Evolutionary conservation across 2,113 vertebrate species (phyloP).

Genomic region (Pampusana beccarii): DNA sequence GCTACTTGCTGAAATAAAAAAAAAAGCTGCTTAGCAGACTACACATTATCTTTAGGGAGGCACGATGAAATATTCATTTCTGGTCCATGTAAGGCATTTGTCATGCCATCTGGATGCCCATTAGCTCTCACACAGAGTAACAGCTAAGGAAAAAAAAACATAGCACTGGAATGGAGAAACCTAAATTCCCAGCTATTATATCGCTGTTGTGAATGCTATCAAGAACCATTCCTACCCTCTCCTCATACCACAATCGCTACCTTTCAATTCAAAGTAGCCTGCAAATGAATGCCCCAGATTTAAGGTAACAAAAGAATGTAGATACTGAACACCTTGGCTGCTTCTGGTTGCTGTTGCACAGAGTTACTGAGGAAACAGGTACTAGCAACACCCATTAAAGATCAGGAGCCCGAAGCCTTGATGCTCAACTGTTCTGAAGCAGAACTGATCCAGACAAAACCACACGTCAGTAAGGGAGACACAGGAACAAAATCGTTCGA

Average conservation of each 20-base stretch:
- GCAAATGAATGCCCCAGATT: background rate
- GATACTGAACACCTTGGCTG: background rate
- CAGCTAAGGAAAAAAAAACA: background rate
- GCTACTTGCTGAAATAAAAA: background rate
- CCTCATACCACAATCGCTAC: background rate
- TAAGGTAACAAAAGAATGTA: background rate
- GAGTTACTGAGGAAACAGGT: background rate
- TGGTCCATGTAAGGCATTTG: background rate
- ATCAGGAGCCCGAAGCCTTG: background rate
- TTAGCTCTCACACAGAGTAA: background rate
- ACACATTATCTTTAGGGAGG: background rate
- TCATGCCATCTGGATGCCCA: background rate
- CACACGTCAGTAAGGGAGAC: background rate
- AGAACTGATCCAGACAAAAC: background rate
- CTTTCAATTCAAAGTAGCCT: background rate
- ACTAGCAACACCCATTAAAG: background rate
- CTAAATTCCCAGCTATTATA: background rate
- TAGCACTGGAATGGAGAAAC: background rate
- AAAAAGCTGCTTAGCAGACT: background rate
- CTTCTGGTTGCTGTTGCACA: background rate
- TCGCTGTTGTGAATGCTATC: background rate
- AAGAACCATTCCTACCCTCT: background rate
- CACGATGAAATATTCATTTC: background rate
- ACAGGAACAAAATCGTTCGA: background rate
- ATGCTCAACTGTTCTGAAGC: rapidly evolving